Conservation (phyloP, 2,113 vertebrate genomes). For the Lycocorax pyrrhopterus region DNA sequence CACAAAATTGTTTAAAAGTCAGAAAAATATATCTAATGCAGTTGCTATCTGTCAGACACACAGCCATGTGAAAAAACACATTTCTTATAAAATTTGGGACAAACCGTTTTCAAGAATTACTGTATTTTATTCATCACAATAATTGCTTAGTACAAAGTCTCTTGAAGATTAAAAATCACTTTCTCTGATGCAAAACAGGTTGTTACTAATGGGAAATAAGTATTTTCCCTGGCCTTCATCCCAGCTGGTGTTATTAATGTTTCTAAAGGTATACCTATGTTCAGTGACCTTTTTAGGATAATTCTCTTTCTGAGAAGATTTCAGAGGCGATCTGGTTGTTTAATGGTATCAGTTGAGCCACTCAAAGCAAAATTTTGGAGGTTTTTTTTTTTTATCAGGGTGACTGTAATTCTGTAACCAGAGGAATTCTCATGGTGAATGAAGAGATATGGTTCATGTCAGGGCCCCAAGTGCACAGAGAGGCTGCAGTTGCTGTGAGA, state of each 20-base stretch:
- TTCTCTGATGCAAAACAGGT: neutral
- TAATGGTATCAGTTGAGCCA: neutral
- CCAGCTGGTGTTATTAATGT: neutral
- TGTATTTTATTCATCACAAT: neutral
- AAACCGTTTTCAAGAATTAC: slow-evolving; percentile 15
- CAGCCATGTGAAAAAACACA: neutral
- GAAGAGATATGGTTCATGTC: neutral
- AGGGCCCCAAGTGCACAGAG: neutral
- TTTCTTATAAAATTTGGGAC: neutral
- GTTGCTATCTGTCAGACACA: neutral
- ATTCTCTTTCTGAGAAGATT: neutral
- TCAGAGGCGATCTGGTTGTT: neutral
- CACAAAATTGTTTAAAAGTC: neutral
- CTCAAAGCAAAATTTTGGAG: neutral
- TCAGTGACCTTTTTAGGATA: neutral
- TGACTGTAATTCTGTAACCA: neutral
- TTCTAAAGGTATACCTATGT: neutral
- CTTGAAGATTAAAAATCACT: neutral
- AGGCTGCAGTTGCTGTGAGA: neutral
- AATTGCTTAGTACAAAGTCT: neutral
- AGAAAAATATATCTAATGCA: neutral
- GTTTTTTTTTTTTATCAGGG: neutral
- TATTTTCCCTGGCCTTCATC: neutral
- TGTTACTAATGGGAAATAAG: neutral
- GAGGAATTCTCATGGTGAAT: neutral